These are phyloP conservation scores for Nemurella pictetii DNA, from an alignment of 2,888 invertebrate genomes.

Conservation along the genomic window DNA sequence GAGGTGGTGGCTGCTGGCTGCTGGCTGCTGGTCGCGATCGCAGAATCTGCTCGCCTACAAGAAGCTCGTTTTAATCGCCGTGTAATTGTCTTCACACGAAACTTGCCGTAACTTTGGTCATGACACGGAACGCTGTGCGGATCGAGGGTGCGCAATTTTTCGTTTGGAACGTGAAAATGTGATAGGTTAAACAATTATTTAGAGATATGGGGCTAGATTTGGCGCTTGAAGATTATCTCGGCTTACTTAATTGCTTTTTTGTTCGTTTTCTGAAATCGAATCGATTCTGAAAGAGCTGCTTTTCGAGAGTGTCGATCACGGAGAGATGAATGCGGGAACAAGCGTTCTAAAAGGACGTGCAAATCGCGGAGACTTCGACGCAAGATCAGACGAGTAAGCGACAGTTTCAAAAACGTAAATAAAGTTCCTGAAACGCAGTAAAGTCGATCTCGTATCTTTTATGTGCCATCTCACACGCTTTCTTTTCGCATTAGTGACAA, in stretches of 20 bases:
- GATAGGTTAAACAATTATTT: background rate
- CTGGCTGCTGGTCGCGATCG: background rate
- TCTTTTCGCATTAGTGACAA: background rate
- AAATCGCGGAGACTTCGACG: background rate
- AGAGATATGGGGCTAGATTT: background rate
- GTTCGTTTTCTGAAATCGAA: background rate
- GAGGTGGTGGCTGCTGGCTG: no score
- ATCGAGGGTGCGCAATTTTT: background rate
- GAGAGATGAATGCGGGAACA: background rate
- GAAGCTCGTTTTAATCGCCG: constrained; percentile 6
- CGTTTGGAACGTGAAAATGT: background rate
- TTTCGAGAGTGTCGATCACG: background rate
- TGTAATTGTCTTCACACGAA: constrained; percentile 23
- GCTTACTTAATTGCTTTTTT: background rate
- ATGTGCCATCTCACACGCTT: constrained; percentile 15
- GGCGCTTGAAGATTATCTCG: background rate
- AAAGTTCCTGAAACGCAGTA: background rate
- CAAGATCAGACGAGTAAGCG: background rate
- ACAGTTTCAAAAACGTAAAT: background rate
- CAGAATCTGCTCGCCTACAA: background rate
- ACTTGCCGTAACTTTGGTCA: constrained; percentile 22
- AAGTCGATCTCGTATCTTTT: background rate
- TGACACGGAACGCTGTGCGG: background rate
- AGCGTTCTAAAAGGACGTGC: no score
- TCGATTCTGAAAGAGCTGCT: background rate